These are phyloP conservation scores for Zoanthus sociatus DNA, from an alignment of 92 coral and sea anemone species.

Conservation along the genomic window DNA sequence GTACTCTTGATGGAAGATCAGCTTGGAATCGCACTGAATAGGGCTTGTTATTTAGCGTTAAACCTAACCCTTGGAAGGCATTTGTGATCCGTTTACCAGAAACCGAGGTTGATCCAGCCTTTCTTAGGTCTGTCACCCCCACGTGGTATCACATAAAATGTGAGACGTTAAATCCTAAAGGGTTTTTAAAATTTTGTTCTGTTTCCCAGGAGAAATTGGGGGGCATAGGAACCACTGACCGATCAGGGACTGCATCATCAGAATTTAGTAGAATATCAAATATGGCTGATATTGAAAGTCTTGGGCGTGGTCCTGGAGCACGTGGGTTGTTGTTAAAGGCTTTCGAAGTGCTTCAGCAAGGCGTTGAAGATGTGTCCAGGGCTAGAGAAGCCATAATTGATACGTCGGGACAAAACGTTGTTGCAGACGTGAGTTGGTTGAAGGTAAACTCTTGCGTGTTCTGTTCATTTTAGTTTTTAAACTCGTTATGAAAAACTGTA, in stretches of 20 bases:
- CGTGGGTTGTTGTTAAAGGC: conserved; percentile 73
- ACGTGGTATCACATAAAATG: too few species aligned
- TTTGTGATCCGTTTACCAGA: too few species aligned
- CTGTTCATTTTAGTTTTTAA: not conserved
- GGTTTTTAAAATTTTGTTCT: not conserved
- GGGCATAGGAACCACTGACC: conserved; percentile 1
- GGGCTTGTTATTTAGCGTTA: too few species aligned
- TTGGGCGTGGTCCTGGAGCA: conserved; percentile 70
- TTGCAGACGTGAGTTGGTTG: conserved; percentile 78
- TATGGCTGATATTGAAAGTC: conserved; percentile 56
- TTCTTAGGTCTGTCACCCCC: too few species aligned
- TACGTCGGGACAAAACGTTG: conserved; percentile 48
- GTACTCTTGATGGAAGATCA: too few species aligned
- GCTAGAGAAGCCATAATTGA: conserved; percentile 80
- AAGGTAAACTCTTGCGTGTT: conserved; percentile 58
- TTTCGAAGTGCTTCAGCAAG: conserved; percentile 72
- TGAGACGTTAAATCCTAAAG: not conserved
- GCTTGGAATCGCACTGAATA: too few species aligned
- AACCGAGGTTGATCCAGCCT: too few species aligned
- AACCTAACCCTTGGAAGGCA: too few species aligned
- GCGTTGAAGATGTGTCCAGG: conserved; percentile 68
- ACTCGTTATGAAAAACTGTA: not conserved
- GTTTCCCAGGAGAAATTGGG: conserved; percentile 6
- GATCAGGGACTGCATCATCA: conserved; percentile 49
- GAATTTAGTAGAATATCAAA: conserved; percentile 61